Evolutionary conservation across 2,888 invertebrate species (phyloP).

Genomic region (Tuta absoluta): DNA sequence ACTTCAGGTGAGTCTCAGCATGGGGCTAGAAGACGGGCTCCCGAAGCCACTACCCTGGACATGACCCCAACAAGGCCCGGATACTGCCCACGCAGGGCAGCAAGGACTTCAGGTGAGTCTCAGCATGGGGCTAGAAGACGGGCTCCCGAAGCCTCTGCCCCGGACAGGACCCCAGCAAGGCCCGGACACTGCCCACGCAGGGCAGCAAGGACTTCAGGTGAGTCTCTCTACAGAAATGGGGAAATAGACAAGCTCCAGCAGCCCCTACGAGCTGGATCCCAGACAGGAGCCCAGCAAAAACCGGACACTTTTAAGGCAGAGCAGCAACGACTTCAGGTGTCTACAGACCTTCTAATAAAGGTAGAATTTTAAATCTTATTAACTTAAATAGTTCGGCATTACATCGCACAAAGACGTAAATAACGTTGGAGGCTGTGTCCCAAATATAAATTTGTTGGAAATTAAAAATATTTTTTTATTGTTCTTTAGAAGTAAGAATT

Average conservation of each 20-base stretch:
- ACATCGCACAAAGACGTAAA: too few species aligned
- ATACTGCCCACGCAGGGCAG: conserved; percentile 67
- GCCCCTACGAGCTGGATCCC: neutral
- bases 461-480: too few species aligned
- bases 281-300: too few species aligned
- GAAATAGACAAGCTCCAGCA: neutral
- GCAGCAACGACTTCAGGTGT: too few species aligned
- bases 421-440: too few species aligned
- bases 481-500: neutral
- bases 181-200: conserved; percentile 66
- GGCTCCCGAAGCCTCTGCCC: conserved; percentile 62
- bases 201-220: conserved; percentile 76
- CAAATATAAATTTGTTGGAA: too few species aligned
- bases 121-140: too few species aligned
- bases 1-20: conserved; percentile 50
- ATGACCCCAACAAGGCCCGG: conserved; percentile 63
- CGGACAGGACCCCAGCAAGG: conserved; percentile 61
- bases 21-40: conserved; percentile 86
- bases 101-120: conserved; percentile 42
- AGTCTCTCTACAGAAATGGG: too few species aligned
- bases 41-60: conserved; percentile 59
- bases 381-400: too few species aligned
- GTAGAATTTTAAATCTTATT: too few species aligned
- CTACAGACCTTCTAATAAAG: too few species aligned
- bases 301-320: too few species aligned